Conservation (phyloP, 1,140 invertebrate species). For the Tribolium madens region DNA sequence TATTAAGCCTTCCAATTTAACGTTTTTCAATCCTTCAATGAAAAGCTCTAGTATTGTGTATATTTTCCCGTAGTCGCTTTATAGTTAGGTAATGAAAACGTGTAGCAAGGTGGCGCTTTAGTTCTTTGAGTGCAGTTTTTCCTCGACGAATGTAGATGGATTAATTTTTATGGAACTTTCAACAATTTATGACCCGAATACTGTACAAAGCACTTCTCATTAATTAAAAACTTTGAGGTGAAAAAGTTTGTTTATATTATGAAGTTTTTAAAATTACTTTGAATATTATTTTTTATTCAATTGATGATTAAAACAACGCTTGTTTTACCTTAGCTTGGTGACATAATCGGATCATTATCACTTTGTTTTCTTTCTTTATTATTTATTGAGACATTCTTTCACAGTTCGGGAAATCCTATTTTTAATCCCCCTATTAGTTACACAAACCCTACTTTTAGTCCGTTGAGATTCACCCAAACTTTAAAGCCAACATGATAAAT, state of each 20-base stretch:
- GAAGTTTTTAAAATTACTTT: neutral
- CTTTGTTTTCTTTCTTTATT: too few species aligned
- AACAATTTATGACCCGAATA: slow-evolving; percentile 18
- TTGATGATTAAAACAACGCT: neutral
- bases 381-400: too few species aligned
- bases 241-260: neutral
- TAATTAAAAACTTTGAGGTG: slow-evolving; percentile 14
- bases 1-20: neutral
- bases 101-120: neutral
- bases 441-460: slow-evolving; percentile 9
- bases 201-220: neutral
- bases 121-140: neutral
- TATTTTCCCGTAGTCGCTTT: neutral
- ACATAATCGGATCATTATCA: neutral
- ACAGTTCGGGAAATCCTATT: neutral
- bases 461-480: slow-evolving; percentile 12
- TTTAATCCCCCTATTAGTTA: slow-evolving; percentile 32
- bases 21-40: too few species aligned
- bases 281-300: neutral
- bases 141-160: neutral
- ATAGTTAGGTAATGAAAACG: neutral
- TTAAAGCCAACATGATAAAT: slow-evolving; percentile 19
- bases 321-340: neutral
- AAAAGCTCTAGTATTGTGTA: neutral
- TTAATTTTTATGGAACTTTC: neutral